Percentiles rank a stretch among this genome's conserved stretches.
Conservation (phyloP, 2,888 invertebrate species). For the Lomographa bimaculata region DNA sequence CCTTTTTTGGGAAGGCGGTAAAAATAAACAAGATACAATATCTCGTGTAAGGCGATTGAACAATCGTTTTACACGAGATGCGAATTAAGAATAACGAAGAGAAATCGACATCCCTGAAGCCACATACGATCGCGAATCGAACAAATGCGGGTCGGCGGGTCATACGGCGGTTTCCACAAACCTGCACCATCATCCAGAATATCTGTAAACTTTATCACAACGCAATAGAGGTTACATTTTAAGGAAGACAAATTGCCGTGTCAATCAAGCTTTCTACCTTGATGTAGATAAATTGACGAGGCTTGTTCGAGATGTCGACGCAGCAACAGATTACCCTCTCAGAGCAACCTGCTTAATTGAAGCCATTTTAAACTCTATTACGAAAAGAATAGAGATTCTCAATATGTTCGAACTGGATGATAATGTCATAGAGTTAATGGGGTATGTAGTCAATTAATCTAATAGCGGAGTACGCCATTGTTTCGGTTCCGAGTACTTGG, state of each 20-base stretch:
- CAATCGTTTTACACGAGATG: no score
- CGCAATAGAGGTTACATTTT: constrained; percentile 13
- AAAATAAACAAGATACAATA: no score
- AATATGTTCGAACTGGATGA: not conserved
- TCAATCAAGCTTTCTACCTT: constrained; percentile 37
- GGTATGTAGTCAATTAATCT: constrained; percentile 5
- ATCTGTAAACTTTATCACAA: constrained; percentile 5
- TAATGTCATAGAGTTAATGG: constrained; percentile 4
- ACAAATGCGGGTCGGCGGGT: constrained; percentile 16
- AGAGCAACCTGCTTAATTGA: not conserved
- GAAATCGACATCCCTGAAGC: constrained; percentile 8
- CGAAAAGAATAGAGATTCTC: no score
- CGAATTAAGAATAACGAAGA: constrained; percentile 17
- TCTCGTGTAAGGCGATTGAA: no score
- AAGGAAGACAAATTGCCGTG: constrained; percentile 32
- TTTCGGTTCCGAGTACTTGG: constrained; percentile 1
- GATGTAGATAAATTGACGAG: constrained; percentile 28
- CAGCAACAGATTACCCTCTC: not conserved
- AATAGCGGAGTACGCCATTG: constrained; percentile 7
- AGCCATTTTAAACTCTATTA: constrained; percentile 2
- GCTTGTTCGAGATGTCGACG: constrained; percentile 4
- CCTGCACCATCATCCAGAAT: constrained; percentile 5
- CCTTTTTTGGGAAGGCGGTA: no score
- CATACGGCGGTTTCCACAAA: constrained; percentile 15
- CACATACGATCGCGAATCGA: constrained; percentile 7